Evolutionary conservation across 2,888 invertebrate species (phyloP), one percentile per base, ranked within the genome.

Genomic region (Diabrotica balteata): DNA sequence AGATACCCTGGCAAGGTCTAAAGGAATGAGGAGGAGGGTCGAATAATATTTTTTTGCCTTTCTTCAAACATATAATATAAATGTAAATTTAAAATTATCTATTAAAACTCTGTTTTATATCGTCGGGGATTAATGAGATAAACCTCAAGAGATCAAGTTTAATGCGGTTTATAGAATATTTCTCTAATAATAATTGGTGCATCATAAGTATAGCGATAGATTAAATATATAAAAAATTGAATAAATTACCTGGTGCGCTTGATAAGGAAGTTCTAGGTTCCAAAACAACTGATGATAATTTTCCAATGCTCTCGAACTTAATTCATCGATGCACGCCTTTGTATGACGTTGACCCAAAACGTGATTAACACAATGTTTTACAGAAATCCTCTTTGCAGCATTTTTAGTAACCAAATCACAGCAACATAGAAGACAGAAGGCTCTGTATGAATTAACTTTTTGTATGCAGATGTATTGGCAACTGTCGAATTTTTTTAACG

Each of bases 261-360:
- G 81, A 68, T 75, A 75, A 7, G 50, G 42, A 0, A 64, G 49
- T 17, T 80, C 80, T 62, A 77, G 73, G 54, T 70, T 75, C 7
- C 72, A 62, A 75, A 80, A 82, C 49, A 70, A 67, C 32, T 77
- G 74, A 67, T 82, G 81, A 60, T 79, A 82, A 17, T 67, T 70
- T 49, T 63, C 61, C n/a, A 80, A 58, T 10, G 65, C 62, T 32
- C 65, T 55, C 7, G 73, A 7, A 50, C 68, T 66, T 9, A 9
- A 11, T 4, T 54, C 11, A 22, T 60, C 71, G 2, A 50, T 11
- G 7, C 76, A 72, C 42, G 46, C 66, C 58, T 65, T 73, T 17
- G 76, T 61, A 72, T 81, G 81, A 50, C 67, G 75, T 11, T 76
- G 73, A 7, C 81, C 80, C 50, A 70, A 68, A 7, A 74, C 68